Evolutionary conservation across 2,888 invertebrate species (phyloP).

Genomic region (Tachystola acroxantha): DNA sequence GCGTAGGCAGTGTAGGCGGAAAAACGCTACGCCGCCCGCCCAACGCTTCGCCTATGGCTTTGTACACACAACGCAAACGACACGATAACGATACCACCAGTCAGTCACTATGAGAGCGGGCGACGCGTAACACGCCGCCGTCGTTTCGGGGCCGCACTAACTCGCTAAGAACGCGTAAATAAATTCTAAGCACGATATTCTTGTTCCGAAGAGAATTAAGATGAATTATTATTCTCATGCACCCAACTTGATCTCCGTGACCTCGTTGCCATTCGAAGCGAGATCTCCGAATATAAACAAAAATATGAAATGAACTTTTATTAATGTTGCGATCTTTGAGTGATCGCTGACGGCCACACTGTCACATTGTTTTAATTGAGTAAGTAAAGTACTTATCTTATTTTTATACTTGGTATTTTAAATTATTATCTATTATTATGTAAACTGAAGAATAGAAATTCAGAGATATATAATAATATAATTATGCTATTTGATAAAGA

Average conservation of each 20-base stretch:
- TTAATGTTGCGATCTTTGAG: conserved; percentile 16
- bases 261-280: conserved; percentile 25
- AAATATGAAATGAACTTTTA: conserved; percentile 24
- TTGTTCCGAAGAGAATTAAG: conserved; percentile 32
- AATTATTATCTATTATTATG: too few relatives aligned
- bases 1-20: not conserved
- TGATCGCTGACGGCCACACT: conserved; percentile 36
- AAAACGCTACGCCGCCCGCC: not conserved
- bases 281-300: conserved; percentile 24
- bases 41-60: not conserved
- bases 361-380: conserved; percentile 11
- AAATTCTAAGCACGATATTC: conserved; percentile 33
- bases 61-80: not conserved
- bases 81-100: not conserved
- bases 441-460: too few relatives aligned
- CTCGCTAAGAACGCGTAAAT: conserved; percentile 34
- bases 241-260: conserved; percentile 27
- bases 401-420: not conserved
- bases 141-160: conserved; percentile 19
- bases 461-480: too few relatives aligned
- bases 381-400: conserved; percentile 19
- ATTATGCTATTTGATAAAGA: too few relatives aligned
- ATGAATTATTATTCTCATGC: conserved; percentile 38
- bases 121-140: conserved; percentile 39
- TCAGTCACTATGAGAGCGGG: conserved; percentile 51